Conservation (phyloP, 2,797 vertebrate genomes). For the Vipera ursinii region DNA sequence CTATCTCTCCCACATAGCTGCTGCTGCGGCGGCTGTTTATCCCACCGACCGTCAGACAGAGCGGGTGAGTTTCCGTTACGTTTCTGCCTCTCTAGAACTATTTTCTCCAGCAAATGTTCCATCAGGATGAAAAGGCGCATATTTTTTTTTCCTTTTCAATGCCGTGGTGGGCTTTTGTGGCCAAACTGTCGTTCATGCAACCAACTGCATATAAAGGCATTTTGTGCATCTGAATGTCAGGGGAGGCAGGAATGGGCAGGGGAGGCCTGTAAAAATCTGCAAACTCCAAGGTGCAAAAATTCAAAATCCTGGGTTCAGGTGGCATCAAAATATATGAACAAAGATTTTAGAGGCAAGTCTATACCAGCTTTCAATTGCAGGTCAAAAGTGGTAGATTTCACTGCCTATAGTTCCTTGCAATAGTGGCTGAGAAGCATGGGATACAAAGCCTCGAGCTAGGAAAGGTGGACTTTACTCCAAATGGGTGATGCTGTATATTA, state of each 20-base stretch:
- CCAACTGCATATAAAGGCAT: no score
- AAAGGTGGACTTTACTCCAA: neutral
- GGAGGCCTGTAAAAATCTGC: neutral
- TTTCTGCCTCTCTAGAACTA: conserved; percentile 29
- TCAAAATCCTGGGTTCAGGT: neutral
- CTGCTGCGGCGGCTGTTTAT: conserved; percentile 67
- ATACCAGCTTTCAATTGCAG: neutral
- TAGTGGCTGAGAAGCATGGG: neutral
- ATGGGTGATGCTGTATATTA: neutral
- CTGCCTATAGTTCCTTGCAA: neutral
- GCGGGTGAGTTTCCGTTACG: conserved; percentile 71
- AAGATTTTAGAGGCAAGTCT: neutral
- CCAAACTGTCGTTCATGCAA: neutral
- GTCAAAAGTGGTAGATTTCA: neutral
- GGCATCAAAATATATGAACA: neutral
- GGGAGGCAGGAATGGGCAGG: neutral
- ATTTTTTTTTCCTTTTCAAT: neutral
- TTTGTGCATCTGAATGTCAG: neutral
- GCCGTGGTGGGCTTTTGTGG: neutral
- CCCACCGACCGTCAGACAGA: conserved; percentile 47
- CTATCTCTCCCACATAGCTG: conserved; percentile 76
- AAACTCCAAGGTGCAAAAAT: neutral
- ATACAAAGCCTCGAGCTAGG: neutral
- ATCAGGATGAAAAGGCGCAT: neutral
- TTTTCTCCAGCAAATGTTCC: neutral